These are phyloP conservation scores for Osmerus eperlanus DNA, from an alignment of 2,113 vertebrate species.

Conservation along the genomic window DNA sequence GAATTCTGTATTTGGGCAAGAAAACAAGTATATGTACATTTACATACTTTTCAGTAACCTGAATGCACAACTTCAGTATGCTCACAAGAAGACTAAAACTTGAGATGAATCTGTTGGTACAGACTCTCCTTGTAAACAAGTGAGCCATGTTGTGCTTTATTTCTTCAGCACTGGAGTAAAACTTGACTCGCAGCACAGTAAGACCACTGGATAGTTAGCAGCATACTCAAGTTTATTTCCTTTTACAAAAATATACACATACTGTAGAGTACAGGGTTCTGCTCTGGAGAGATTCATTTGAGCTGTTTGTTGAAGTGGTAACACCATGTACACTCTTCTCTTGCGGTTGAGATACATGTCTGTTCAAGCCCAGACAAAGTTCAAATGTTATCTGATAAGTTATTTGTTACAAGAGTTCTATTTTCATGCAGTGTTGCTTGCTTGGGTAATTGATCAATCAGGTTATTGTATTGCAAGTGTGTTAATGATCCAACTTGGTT, in stretches of 20 bases:
- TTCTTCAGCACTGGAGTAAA: conserved; percentile 43
- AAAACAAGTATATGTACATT: too few relatives aligned
- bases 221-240: not conserved
- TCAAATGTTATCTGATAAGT: conserved; percentile 4
- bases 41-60: not conserved
- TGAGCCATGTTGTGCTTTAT: conserved; percentile 7
- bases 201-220: conserved; percentile 11
- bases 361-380: not conserved
- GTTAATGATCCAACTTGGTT: conserved; percentile 31
- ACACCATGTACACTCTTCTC: conserved; percentile 5
- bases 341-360: not conserved
- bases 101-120: conserved; percentile 3
- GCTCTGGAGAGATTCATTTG: conserved; percentile 14
- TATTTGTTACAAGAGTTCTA: conserved; percentile 25
- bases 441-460: conserved; percentile 34
- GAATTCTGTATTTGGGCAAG: too few relatives aligned
- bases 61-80: not conserved
- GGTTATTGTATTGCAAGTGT: conserved; percentile 39
- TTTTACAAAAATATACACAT: not conserved
- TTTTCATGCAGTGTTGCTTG: conserved; percentile 53
- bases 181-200: conserved; percentile 29
- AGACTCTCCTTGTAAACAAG: conserved; percentile 42
- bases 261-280: not conserved
- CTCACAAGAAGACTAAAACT: not conserved
- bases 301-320: conserved; percentile 35